phyloP scores from a whole-genome alignment of 2,888 invertebrate genomes.

The Schizotus pectinicornis region DNA sequence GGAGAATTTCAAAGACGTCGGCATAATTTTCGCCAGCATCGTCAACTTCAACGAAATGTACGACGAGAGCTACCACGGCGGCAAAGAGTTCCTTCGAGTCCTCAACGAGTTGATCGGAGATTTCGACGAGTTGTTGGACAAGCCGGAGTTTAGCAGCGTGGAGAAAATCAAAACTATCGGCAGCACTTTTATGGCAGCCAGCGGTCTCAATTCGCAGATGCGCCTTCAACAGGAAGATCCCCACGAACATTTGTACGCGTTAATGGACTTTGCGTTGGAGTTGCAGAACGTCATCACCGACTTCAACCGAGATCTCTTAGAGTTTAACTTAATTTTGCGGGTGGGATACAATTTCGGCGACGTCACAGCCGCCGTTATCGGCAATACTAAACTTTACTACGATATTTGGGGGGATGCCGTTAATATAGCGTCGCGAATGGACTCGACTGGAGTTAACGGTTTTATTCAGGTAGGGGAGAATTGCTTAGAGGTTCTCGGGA shows the following conservation, averaged over 20 bases:
- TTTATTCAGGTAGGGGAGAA: slow-evolving; percentile 83
- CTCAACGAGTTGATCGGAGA: slow-evolving; percentile 95
- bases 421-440: slow-evolving; percentile 97
- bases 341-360: slow-evolving; percentile 94
- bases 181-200: slow-evolving; percentile 97
- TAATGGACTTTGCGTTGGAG: slow-evolving; percentile 93
- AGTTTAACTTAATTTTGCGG: slow-evolving; percentile 84
- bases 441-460: slow-evolving; percentile 90
- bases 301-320: slow-evolving; percentile 88
- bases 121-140: slow-evolving; percentile 90
- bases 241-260: slow-evolving; percentile 80
- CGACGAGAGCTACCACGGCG: slow-evolving; percentile 94
- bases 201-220: slow-evolving; percentile 85
- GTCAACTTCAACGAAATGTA: slow-evolving; percentile 98
- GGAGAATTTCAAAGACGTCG: slow-evolving; percentile 90
- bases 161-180: slow-evolving; percentile 99
- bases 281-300: slow-evolving; percentile 87
- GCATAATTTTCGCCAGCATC: slow-evolving; percentile 94
- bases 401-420: slow-evolving; percentile 99
- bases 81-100: slow-evolving; percentile 92
- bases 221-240: slow-evolving; percentile 72
- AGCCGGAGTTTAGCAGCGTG: slow-evolving; percentile 82
- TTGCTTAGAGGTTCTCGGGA: slow-evolving; percentile 72
- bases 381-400: slow-evolving; percentile 93
- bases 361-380: slow-evolving; percentile 96